Evolutionary conservation across 1,140 invertebrate species (phyloP).

Genomic region (Agraylea sexmaculata): DNA sequence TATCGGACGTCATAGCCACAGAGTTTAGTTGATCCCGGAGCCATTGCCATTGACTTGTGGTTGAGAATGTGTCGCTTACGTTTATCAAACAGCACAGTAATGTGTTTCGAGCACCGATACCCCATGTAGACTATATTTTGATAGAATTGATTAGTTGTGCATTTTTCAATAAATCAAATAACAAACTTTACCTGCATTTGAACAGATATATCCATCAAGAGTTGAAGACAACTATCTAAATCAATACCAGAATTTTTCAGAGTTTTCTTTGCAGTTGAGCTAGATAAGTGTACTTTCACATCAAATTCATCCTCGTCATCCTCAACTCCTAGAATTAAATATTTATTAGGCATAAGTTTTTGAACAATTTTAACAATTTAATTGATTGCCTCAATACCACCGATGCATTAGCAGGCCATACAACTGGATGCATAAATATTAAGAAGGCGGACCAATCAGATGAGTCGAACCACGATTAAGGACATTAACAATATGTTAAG

Average conservation of each 20-base stretch:
- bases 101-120: conserved; percentile 26
- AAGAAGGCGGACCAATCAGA: too few relatives aligned
- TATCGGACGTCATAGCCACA: conserved; percentile 40
- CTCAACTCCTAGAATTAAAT: conserved; percentile 26
- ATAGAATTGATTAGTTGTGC: too few relatives aligned
- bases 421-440: too few relatives aligned
- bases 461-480: too few relatives aligned
- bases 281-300: conserved; percentile 27
- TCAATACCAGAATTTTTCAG: conserved; percentile 56
- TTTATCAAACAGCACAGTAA: conserved; percentile 29
- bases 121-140: conserved; percentile 28
- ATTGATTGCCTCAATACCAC: too few relatives aligned
- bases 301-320: conserved; percentile 26
- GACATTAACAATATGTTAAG: too few relatives aligned
- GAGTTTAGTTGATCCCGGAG: conserved; percentile 52
- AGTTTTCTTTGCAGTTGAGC: too few relatives aligned
- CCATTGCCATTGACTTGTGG: conserved; percentile 57
- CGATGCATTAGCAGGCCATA: too few relatives aligned
- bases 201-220: conserved; percentile 68
- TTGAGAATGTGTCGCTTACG: conserved; percentile 55
- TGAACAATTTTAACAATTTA: too few relatives aligned
- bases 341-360: too few relatives aligned
- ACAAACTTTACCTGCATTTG: conserved; percentile 53
- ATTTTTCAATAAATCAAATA: conserved; percentile 43
- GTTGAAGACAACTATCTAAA: conserved; percentile 75